Percentiles rank a stretch among this genome's conserved stretches.
These are phyloP conservation scores for Dorcus parallelipipedus DNA, from an alignment of 2,888 invertebrate species.

Conservation along the genomic window DNA sequence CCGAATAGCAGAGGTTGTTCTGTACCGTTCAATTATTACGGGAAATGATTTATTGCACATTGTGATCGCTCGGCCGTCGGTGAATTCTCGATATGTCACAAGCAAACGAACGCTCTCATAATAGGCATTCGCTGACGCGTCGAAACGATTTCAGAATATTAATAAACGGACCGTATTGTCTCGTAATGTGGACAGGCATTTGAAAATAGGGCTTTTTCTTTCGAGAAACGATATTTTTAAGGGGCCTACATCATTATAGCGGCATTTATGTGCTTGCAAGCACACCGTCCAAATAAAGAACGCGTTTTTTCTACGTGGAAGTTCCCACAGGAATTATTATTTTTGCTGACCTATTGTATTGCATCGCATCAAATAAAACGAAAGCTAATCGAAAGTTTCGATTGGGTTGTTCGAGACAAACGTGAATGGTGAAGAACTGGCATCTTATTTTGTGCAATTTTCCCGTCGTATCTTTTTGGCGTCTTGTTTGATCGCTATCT, in stretches of 20 bases:
- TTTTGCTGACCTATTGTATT: no score
- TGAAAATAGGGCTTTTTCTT: constrained; percentile 1
- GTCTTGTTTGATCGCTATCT: constrained; percentile 3
- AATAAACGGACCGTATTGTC: constrained; percentile 8
- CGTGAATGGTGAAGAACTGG: no score
- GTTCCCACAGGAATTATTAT: no score
- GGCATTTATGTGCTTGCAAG: not conserved
- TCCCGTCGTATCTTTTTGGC: not conserved
- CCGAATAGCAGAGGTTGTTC: no score
- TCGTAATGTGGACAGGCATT: constrained; percentile 6
- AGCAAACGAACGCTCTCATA: not conserved
- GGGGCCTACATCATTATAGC: constrained; percentile 4
- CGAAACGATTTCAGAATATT: constrained; percentile 7
- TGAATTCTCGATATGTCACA: constrained; percentile 3
- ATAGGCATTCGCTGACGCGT: not conserved
- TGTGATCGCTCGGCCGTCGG: constrained; percentile 4
- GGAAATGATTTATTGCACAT: constrained; percentile 11
- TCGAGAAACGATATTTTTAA: not conserved
- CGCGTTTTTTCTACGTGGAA: no score
- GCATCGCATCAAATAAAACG: no score
- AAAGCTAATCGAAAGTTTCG: no score
- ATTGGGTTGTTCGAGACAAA: no score
- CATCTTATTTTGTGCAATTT: no score
- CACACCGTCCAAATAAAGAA: no score
- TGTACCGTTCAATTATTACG: no score